These are phyloP conservation scores for Hydropotes inermis DNA, from an alignment of 2,113 vertebrate genomes.

Conservation along the genomic window DNA sequence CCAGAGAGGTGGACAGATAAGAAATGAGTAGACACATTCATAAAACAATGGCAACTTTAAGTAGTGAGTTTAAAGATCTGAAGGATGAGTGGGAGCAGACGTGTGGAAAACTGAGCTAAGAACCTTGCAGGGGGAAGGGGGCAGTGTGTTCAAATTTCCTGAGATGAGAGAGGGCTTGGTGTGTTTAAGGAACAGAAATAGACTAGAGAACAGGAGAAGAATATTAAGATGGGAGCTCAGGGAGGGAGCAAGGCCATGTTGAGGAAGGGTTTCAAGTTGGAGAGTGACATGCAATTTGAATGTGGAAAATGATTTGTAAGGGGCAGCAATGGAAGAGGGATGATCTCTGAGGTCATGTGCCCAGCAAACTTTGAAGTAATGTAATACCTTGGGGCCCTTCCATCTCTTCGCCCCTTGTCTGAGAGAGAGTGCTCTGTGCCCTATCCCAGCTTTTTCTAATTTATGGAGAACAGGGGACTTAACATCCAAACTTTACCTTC, in stretches of 20 bases:
- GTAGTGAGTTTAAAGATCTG: not conserved
- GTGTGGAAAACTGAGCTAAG: not conserved
- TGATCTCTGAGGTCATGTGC: not conserved
- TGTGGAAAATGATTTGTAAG: not conserved
- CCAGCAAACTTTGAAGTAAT: not conserved
- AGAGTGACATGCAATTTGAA: not conserved
- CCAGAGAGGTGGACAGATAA: not conserved
- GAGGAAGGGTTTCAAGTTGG: not conserved
- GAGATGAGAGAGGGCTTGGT: not conserved
- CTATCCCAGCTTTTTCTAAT: not conserved
- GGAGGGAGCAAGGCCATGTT: not conserved
- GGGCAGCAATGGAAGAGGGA: not conserved
- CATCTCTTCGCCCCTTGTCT: not conserved
- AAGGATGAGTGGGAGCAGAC: not conserved
- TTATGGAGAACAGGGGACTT: not conserved
- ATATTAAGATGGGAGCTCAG: not conserved
- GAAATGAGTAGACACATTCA: not conserved
- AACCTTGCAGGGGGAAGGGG: not conserved
- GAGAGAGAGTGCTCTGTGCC: not conserved
- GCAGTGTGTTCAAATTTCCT: not conserved
- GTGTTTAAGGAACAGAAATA: not conserved
- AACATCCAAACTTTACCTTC: not conserved
- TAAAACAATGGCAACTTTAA: too few relatives aligned
- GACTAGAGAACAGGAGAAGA: not conserved
- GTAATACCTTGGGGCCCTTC: not conserved